Percentiles rank a stretch among this genome's conserved stretches.
Evolutionary conservation across 2,888 invertebrate species (phyloP).

Genomic region (Smittia aterrima): DNA sequence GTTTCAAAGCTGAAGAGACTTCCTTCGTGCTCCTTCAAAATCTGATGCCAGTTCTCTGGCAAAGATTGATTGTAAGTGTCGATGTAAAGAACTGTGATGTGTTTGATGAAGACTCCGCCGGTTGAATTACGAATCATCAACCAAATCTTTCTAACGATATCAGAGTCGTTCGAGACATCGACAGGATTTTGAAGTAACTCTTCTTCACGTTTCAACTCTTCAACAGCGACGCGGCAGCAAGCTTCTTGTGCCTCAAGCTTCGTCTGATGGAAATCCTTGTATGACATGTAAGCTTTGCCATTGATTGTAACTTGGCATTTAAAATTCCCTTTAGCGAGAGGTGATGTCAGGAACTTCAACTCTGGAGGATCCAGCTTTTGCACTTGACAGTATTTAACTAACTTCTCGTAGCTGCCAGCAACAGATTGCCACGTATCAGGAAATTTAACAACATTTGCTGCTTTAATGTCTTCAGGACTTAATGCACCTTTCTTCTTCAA

Average conservation of each 20-base stretch:
- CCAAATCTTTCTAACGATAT: conserved; percentile 49
- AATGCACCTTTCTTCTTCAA: conserved; percentile 23
- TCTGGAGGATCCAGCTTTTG: conserved; percentile 18
- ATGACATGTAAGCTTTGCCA: conserved; percentile 13
- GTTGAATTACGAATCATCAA: conserved; percentile 53
- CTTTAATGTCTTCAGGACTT: conserved; percentile 31
- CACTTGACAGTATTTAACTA: conserved; percentile 25
- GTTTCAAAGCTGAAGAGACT: conserved; percentile 55
- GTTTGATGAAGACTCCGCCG: conserved; percentile 61
- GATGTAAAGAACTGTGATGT: conserved; percentile 57
- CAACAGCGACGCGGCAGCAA: conserved; percentile 49
- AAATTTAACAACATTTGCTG: conserved; percentile 22
- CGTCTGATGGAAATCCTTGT: conserved; percentile 44
- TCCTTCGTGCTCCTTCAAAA: conserved; percentile 60
- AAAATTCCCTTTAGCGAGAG: conserved; percentile 22
- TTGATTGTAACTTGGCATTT: conserved; percentile 30
- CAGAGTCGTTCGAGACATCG: conserved; percentile 47
- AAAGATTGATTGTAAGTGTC: conserved; percentile 61
- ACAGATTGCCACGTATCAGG: conserved; percentile 18
- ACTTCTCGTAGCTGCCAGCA: conserved; percentile 10
- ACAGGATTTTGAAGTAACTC: conserved; percentile 46
- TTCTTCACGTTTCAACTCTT: conserved; percentile 47
- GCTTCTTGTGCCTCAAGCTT: conserved; percentile 48
- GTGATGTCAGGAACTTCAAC: conserved; percentile 20
- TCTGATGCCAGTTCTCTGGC: conserved; percentile 67